Percentiles rank a stretch among this genome's conserved stretches.
These are phyloP conservation scores for Phalacrocorax aristotelis DNA, from an alignment of 2,113 vertebrate genomes.

Conservation along the genomic window DNA sequence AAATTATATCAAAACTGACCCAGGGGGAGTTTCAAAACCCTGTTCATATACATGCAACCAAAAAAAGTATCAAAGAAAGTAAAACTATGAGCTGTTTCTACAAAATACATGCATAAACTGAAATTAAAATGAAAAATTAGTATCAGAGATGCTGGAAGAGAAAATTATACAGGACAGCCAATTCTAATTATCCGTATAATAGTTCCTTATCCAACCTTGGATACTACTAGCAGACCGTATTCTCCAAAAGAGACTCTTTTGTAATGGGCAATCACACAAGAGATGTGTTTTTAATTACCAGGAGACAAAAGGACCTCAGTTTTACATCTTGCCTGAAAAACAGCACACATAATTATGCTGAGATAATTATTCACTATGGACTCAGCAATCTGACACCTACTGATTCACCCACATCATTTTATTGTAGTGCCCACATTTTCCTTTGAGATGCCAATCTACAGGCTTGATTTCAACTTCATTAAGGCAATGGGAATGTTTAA, in stretches of 20 bases:
- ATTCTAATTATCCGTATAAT: not conserved
- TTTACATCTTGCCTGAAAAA: slow-evolving; percentile 44
- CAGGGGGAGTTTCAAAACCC: not conserved
- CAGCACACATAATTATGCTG: slow-evolving; percentile 12
- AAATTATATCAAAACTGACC: not conserved
- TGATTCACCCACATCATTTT: slow-evolving; percentile 48
- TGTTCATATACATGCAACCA: not conserved
- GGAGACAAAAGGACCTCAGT: slow-evolving; percentile 2
- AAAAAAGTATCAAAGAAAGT: not conserved
- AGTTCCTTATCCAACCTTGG: not conserved
- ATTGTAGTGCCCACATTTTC: slow-evolving; percentile 46
- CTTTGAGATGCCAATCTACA: slow-evolving; percentile 42
- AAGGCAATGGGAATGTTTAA: not conserved
- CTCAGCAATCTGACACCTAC: slow-evolving; percentile 51
- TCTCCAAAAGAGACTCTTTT: not conserved
- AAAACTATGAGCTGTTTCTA: not conserved
- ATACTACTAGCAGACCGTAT: not conserved
- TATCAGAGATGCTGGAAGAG: not conserved
- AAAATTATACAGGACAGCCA: not conserved
- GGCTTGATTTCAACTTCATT: slow-evolving; percentile 39
- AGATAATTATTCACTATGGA: slow-evolving; percentile 57
- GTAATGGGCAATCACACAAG: not conserved
- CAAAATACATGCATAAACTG: not conserved
- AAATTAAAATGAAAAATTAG: slow-evolving; percentile 7
- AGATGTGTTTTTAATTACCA: slow-evolving; percentile 30